Evolutionary conservation across 2,113 vertebrate species (phyloP).

Genomic region (Rhynchopsitta pachyrhyncha): DNA sequence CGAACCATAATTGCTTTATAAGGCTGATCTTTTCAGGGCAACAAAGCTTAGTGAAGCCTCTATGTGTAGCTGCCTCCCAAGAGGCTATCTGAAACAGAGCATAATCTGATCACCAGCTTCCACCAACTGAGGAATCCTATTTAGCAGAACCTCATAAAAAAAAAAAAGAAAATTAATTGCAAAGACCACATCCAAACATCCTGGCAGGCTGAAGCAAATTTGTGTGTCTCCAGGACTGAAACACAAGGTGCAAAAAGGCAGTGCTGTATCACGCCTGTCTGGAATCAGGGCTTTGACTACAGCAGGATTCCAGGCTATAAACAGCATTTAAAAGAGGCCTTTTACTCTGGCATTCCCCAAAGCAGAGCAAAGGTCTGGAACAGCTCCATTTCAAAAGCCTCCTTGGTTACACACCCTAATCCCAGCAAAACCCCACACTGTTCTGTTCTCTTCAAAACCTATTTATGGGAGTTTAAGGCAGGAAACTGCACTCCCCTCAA

Average conservation of each 20-base stretch:
- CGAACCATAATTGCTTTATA: constrained; percentile 15
- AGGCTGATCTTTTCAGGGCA: constrained; percentile 2
- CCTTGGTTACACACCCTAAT: neutral
- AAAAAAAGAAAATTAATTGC: constrained; percentile 23
- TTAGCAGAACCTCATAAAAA: constrained; percentile 17
- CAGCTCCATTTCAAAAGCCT: neutral
- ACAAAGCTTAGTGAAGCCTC: constrained; percentile 8
- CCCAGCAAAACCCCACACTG: neutral
- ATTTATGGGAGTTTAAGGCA: neutral
- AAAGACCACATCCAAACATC: constrained; percentile 29
- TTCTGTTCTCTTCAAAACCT: neutral
- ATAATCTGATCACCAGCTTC: constrained; percentile 51
- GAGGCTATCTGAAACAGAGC: neutral
- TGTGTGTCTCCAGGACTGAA: neutral
- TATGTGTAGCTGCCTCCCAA: neutral
- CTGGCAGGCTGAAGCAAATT: neutral
- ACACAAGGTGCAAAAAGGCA: neutral
- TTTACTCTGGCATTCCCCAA: neutral
- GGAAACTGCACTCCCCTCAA: neutral
- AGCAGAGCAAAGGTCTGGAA: constrained; percentile 5
- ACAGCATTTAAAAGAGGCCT: constrained; percentile 27
- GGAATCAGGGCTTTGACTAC: neutral
- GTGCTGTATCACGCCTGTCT: neutral
- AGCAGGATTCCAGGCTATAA: constrained; percentile 6
- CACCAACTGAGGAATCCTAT: neutral